phyloP scores from a whole-genome alignment of 2,888 invertebrate genomes.

The Trisateles emortualis region DNA sequence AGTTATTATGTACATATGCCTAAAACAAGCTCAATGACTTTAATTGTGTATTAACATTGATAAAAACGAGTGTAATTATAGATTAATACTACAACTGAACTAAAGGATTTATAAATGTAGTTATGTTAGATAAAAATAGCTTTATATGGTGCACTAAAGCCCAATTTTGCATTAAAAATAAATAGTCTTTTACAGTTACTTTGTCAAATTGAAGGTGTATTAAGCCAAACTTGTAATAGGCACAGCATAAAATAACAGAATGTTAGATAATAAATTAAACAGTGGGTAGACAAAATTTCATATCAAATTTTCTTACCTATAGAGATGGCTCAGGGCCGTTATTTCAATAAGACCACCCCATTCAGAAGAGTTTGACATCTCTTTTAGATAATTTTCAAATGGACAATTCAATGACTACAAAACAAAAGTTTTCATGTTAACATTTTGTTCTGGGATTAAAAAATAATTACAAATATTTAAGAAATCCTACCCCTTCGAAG shows the following conservation, averaged over 20 bases:
- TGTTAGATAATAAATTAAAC: constrained; percentile 26
- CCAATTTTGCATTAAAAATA: background rate
- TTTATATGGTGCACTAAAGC: background rate
- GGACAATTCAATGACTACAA: constrained; percentile 88
- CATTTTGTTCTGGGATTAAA: constrained; percentile 26
- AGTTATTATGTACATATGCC: constrained; percentile 21
- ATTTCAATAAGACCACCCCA: constrained; percentile 91
- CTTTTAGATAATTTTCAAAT: constrained; percentile 89
- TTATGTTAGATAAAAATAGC: background rate
- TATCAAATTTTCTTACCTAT: constrained; percentile 84
- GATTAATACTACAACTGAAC: background rate
- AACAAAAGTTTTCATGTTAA: constrained; percentile 62
- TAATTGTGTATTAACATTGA: background rate
- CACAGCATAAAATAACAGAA: constrained; percentile 19
- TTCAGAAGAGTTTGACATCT: constrained; percentile 90
- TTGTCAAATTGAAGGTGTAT: background rate
- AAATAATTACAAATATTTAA: constrained; percentile 40
- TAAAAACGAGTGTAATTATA: background rate
- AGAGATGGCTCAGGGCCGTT: constrained; percentile 90
- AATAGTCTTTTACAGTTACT: background rate
- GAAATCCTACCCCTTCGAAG: constrained; percentile 87
- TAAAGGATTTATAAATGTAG: background rate
- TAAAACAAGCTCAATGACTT: constrained; percentile 28
- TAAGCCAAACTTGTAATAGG: constrained; percentile 33
- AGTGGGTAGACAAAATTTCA: constrained; percentile 38